Conservation (phyloP, 1,140 invertebrate genomes). For the Drosophila lacertosa region DNA sequence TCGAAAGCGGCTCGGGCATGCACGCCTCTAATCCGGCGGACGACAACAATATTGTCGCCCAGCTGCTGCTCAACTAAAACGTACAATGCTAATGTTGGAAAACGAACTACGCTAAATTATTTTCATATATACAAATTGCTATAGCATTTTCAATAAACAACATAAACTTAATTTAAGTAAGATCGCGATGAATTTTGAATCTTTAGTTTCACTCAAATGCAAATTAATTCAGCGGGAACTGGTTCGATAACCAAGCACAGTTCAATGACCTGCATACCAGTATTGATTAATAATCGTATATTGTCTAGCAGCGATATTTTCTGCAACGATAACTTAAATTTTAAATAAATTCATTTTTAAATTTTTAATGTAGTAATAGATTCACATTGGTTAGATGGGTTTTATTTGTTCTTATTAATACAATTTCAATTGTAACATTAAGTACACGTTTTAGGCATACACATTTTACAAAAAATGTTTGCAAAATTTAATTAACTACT, state of each 20-base stretch:
- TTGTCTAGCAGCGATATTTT: no score
- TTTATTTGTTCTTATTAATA: slow-evolving; percentile 34
- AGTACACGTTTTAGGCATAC: slow-evolving; percentile 44
- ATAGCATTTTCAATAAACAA: slow-evolving; percentile 54
- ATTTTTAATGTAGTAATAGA: not conserved
- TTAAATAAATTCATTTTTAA: no score
- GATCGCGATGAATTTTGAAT: not conserved
- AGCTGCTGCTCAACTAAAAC: slow-evolving; percentile 58
- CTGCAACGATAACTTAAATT: no score
- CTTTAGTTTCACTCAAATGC: not conserved
- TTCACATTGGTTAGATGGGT: slow-evolving; percentile 21
- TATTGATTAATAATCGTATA: no score
- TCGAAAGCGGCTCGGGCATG: slow-evolving; percentile 85
- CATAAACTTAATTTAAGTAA: slow-evolving; percentile 22
- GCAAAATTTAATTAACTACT: slow-evolving; percentile 65
- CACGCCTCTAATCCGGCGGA: slow-evolving; percentile 60
- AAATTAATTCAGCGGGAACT: not conserved
- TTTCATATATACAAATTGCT: slow-evolving; percentile 54
- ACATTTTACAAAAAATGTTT: slow-evolving; percentile 54
- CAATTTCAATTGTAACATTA: slow-evolving; percentile 40
- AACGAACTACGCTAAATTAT: slow-evolving; percentile 56
- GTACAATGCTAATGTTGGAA: slow-evolving; percentile 61
- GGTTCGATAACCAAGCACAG: not conserved
- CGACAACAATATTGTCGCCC: slow-evolving; percentile 74
- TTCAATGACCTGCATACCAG: no score